A percentile compares a stretch with the other conserved stretches of the same genome.
Conservation (phyloP, 2,888 invertebrate genomes). For the Drosophila borborema region DNA sequence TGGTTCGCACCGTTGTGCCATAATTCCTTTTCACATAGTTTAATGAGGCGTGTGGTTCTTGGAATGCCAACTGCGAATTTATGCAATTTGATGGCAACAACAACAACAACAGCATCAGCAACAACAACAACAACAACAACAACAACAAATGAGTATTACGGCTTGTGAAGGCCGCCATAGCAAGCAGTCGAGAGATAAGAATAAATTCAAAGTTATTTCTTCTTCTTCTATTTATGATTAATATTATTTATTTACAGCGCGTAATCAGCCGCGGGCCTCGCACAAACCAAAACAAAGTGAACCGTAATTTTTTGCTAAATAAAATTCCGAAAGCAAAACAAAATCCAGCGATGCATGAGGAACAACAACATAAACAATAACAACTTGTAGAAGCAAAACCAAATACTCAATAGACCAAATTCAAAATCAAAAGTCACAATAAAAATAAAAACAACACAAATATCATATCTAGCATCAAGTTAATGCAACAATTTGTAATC, state of each 20-base stretch:
- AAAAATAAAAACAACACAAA: constrained; percentile 9
- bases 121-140: constrained; percentile 9
- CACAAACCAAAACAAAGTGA: constrained; percentile 39
- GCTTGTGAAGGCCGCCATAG: constrained; percentile 7
- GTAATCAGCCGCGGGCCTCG: constrained; percentile 54
- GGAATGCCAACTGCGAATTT: constrained; percentile 53
- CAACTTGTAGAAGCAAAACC: constrained; percentile 23
- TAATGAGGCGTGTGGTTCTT: constrained; percentile 34
- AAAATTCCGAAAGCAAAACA: constrained; percentile 34
- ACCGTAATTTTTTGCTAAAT: constrained; percentile 9
- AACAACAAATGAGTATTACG: not conserved
- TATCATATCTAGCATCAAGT: constrained; percentile 22
- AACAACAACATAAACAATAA: constrained; percentile 41
- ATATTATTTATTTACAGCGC: constrained; percentile 74
- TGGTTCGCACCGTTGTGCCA: constrained; percentile 31
- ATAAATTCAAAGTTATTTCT: not conserved
- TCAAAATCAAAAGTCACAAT: constrained; percentile 11
- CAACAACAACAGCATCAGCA: not conserved
- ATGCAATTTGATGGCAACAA: constrained; percentile 36
- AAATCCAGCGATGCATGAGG: constrained; percentile 39
- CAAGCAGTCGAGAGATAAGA: constrained; percentile 40
- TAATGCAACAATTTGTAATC: constrained; percentile 73
- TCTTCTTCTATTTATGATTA: constrained; percentile 48
- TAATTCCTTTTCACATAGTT: constrained; percentile 31
- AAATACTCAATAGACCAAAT: constrained; percentile 11